Base-by-base conservation (phyloP, 2,113 vertebrate genomes). In the Lanius collurio region DNA sequence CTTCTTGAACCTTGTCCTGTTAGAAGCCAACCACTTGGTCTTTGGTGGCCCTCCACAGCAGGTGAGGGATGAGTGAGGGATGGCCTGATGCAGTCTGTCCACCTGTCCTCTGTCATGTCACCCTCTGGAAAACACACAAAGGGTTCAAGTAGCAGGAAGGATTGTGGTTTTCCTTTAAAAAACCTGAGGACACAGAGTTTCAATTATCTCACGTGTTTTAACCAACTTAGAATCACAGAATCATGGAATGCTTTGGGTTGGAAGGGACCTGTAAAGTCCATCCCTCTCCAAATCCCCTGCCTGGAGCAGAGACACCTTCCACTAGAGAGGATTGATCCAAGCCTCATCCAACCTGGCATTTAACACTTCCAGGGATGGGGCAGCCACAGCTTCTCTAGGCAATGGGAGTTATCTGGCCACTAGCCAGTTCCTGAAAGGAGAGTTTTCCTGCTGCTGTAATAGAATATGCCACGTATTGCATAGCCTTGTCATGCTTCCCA, bases 321-420 rank as follows among this genome's bases (percentile, higher is more conserved):
- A 60, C 16, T 8, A 4, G 3, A 5, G 9, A 11, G 30, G 20
- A 9, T 17, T 75, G 24, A 39, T 76, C n/a, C n/a, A 60, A 39
- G 14, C 13, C n/a, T 16, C 1, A 0, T n/a, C 39, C 53, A 53
- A 2, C 3, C 28, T 18, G 9, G 14, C 11, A 23, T 59, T 46
- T 14, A 17, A 7, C 7, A 60, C 15, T 67, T 39, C 12, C 39
- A 67, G 19, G 28, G 30, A 35, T 35, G 19, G n/a, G 33, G 7
- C 13, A 74, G 33, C 7, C 60, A 59, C 37, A 53, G 16, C 7
- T 46, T 12, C 16, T 41, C 39, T 30, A 20, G 16, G 30, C 19
- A 68, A 4, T 17, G 16, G 35, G n/a, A 77, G 11, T 44, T 47
- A 75, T 35, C 13, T 89, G 37, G 39, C 44, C 17, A 49, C 26